Base-by-base conservation (phyloP, 2,888 invertebrate species). In the Sphinx pinastri region DNA sequence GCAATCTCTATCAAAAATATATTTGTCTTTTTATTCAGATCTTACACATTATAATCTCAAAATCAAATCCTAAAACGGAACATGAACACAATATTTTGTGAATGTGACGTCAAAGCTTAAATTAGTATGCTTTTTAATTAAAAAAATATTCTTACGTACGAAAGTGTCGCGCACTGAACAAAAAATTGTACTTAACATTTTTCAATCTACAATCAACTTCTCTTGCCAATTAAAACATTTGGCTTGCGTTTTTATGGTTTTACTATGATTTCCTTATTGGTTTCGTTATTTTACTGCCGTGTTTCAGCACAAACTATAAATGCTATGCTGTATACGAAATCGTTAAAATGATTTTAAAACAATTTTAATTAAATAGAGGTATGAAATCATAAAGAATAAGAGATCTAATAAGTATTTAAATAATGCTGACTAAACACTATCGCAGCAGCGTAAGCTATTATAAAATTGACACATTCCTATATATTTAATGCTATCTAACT, bases 1-100 rank as follows among this genome's bases (percentile, higher is more conserved):
- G 71, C 71, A 68, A 75, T 72, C 57, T 38, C 67, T 74, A 74
- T 74, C 70, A 74, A 77, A 76, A 75, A 78, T 71, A 73, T 68
- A 25, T 25, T 25, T 25, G 69, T 77, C 71, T 67, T 76, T 73
- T 71, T 63, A 67, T 71, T 77, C 78, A 79, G 78, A 79, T 76
- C 76, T 72, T 66, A 49, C 19, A 68, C 25, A 60, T 19, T 55
- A 55, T 59, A 70, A 68, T 68, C 68, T 68, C 68, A 68, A 70
- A 72, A 70, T 70, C 75, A 71, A 66, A 49, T 59, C 52, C 25
- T 14, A 55, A 55, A 55, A 58, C 7, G 19, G 45, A 66, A 19
- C 59, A 68, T 51, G 59, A 58, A 57, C 58, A 49, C 49, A 68
- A 57, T 14, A 13, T 13, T n/a, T 49, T 68, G 57, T 49, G 49